Conservation (phyloP, 2,797 vertebrate species). For the Halcyon badia region DNA sequence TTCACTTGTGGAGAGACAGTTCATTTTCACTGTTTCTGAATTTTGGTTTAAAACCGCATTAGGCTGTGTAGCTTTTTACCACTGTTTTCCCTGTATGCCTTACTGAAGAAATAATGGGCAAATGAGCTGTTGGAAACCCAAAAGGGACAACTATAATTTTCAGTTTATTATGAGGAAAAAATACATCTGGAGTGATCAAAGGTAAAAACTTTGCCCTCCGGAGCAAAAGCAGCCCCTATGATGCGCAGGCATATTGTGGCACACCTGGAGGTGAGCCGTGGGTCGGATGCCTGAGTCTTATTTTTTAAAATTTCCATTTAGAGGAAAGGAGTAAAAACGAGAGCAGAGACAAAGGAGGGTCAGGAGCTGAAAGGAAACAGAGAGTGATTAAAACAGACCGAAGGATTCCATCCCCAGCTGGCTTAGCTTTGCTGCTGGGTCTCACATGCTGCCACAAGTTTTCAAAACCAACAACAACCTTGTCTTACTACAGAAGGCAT, state of each 20-base stretch:
- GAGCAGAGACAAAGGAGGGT: background rate
- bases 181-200: slow-evolving; percentile 56
- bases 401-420: background rate
- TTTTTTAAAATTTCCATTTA: background rate
- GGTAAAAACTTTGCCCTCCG: background rate
- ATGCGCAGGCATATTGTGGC: slow-evolving; percentile 16
- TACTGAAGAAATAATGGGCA: slow-evolving; percentile 31
- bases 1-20: background rate
- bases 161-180: slow-evolving; percentile 44
- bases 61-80: background rate
- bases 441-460: slow-evolving; percentile 25
- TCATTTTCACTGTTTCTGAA: background rate
- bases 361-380: slow-evolving; percentile 11
- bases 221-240: slow-evolving; percentile 7
- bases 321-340: background rate
- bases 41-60: background rate
- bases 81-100: background rate
- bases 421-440: slow-evolving; percentile 16
- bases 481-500: background rate
- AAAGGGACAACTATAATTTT: slow-evolving; percentile 50
- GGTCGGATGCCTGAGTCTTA: background rate
- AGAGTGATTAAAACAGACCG: background rate
- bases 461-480: slow-evolving; percentile 17
- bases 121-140: slow-evolving; percentile 16
- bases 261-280: slow-evolving; percentile 48